Evolutionary conservation across 2,797 vertebrate genomes (phyloP).

Genomic region (Pelochelys cantorii): DNA sequence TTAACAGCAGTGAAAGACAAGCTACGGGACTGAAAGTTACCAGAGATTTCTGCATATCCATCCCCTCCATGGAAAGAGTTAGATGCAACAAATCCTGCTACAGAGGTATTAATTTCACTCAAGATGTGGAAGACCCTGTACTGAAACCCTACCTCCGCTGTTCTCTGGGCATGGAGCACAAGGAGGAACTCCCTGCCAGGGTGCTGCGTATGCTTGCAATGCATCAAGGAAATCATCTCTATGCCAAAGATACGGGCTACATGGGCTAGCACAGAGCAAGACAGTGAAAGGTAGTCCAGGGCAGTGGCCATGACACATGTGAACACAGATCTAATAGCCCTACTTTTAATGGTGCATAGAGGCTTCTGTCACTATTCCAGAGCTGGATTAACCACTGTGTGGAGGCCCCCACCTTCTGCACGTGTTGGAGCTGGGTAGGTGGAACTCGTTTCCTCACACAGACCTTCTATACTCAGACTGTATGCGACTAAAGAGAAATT

Average conservation of each 20-base stretch:
- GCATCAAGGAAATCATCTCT: neutral
- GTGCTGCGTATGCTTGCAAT: neutral
- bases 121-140: neutral
- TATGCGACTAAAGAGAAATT: neutral
- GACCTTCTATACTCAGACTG: neutral
- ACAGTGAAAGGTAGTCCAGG: accelerated
- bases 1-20: neutral
- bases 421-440: neutral
- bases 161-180: neutral
- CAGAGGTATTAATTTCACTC: neutral
- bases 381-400: neutral
- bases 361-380: neutral
- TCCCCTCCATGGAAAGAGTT: neutral
- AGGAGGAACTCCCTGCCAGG: neutral
- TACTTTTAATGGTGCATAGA: neutral
- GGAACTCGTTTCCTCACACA: neutral
- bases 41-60: neutral
- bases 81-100: neutral
- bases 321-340: accelerated
- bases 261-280: neutral
- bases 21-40: neutral
- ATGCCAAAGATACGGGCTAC: neutral
- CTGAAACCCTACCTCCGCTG: neutral
- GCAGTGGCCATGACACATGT: neutral
- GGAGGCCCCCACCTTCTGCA: neutral